Evolutionary conservation across 1,140 invertebrate species (phyloP).

Genomic region (Bombus pascuorum): DNA sequence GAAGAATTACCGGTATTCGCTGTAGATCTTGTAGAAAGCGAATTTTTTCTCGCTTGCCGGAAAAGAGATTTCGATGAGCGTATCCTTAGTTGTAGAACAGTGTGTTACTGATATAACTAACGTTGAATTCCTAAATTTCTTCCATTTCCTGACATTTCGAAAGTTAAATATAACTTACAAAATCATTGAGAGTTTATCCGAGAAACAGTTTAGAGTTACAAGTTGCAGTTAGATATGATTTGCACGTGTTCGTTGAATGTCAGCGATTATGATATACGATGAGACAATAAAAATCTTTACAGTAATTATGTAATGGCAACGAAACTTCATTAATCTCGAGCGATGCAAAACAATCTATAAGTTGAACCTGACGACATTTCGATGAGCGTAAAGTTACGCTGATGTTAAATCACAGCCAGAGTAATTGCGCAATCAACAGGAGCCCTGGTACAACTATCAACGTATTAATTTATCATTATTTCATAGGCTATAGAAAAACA

Average conservation of each 20-base stretch:
- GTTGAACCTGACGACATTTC: constrained; percentile 42
- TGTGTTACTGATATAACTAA: no score
- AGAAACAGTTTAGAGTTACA: neutral
- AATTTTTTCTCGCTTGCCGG: no score
- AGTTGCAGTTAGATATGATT: neutral
- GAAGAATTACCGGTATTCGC: no score
- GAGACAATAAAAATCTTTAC: constrained; percentile 1
- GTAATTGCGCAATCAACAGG: constrained; percentile 41
- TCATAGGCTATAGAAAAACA: neutral
- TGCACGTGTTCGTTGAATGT: neutral
- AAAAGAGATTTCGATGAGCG: no score
- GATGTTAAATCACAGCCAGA: constrained; percentile 32
- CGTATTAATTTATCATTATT: constrained; percentile 18
- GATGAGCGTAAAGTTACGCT: constrained; percentile 19
- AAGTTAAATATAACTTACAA: no score
- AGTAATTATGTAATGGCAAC: constrained; percentile 34
- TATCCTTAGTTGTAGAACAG: no score
- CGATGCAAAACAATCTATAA: constrained; percentile 14
- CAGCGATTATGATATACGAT: neutral
- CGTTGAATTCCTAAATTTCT: no score
- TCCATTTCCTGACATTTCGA: no score
- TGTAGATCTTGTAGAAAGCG: no score
- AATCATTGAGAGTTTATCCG: neutral
- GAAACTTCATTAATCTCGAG: constrained; percentile 30
- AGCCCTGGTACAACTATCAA: constrained; percentile 14